These are phyloP conservation scores for Hirtodrosophila duncani DNA, from an alignment of 2,888 invertebrate species.

Conservation along the genomic window DNA sequence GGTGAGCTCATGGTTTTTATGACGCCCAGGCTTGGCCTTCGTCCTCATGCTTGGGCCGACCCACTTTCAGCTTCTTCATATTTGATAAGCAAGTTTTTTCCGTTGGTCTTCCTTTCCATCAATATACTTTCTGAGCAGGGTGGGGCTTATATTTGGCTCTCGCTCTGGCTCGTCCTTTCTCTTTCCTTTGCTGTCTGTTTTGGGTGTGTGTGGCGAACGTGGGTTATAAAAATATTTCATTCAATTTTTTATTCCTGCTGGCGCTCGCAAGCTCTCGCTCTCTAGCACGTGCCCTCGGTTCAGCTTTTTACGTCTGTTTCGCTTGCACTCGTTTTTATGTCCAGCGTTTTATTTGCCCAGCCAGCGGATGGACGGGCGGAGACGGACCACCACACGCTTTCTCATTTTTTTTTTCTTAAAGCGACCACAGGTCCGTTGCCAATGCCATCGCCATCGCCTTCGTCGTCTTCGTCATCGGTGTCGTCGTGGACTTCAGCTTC, in stretches of 20 bases:
- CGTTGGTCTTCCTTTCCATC: constrained; percentile 41
- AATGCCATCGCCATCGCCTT: constrained; percentile 19
- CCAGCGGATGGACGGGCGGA: no score
- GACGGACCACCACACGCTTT: constrained; percentile 65
- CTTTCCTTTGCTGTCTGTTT: constrained; percentile 15
- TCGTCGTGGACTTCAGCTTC: constrained; percentile 53
- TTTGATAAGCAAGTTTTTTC: constrained; percentile 66
- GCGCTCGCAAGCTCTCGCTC: constrained; percentile 38
- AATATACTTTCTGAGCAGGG: constrained; percentile 60
- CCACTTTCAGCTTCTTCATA: constrained; percentile 69
- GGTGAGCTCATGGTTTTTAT: constrained; percentile 72
- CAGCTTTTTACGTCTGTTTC: constrained; percentile 44
- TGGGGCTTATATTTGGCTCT: constrained; percentile 6
- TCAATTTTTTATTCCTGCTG: constrained; percentile 65
- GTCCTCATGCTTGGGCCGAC: constrained; percentile 29
- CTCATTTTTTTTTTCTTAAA: constrained; percentile 56
- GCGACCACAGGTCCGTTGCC: constrained; percentile 54
- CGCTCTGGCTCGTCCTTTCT: constrained; percentile 1
- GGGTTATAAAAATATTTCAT: constrained; percentile 75
- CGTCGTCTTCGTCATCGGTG: constrained; percentile 27
- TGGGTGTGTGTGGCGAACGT: constrained; percentile 13
- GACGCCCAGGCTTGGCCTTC: constrained; percentile 35
- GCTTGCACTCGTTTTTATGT: constrained; percentile 54
- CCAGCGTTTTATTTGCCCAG: constrained; percentile 67
- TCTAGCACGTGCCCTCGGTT: constrained; percentile 17